phyloP scores from a whole-genome alignment of 2,113 vertebrate species.

The Heterochromis multidens region DNA sequence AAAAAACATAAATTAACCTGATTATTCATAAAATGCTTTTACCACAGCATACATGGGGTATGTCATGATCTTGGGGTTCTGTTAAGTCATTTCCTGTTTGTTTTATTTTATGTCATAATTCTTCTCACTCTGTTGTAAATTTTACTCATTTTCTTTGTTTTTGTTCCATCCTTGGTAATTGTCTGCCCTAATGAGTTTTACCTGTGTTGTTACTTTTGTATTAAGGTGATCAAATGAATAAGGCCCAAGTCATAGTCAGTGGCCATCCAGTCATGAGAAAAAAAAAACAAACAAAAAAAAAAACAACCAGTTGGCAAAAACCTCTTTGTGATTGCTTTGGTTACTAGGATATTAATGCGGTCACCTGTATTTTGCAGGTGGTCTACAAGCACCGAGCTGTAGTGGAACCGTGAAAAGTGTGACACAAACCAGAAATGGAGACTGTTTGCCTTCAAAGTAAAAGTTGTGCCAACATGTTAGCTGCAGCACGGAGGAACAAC shows the following conservation, averaged over 20 bases:
- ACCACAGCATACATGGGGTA: background rate
- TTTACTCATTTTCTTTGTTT: background rate
- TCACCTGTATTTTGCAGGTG: background rate
- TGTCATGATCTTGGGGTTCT: background rate
- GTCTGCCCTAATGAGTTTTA: background rate
- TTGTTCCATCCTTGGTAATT: background rate
- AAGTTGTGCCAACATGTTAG: fast-evolving
- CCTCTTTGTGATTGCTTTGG: background rate
- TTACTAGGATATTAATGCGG: background rate
- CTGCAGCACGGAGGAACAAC: background rate
- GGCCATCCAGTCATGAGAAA: background rate
- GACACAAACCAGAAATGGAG: background rate
- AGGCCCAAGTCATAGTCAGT: background rate
- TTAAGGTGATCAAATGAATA: background rate
- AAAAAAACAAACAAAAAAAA: background rate
- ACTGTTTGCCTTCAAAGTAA: background rate
- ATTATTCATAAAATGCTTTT: background rate
- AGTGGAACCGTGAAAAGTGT: background rate
- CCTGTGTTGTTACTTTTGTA: background rate
- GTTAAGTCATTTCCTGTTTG: too few relatives aligned
- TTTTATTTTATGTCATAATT: background rate
- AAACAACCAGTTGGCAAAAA: background rate
- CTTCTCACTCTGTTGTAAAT: background rate
- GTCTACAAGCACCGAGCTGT: background rate
- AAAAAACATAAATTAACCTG: background rate